These are phyloP conservation scores for Eupithecia dodoneata DNA, from an alignment of 2,888 invertebrate genomes.

Conservation along the genomic window DNA sequence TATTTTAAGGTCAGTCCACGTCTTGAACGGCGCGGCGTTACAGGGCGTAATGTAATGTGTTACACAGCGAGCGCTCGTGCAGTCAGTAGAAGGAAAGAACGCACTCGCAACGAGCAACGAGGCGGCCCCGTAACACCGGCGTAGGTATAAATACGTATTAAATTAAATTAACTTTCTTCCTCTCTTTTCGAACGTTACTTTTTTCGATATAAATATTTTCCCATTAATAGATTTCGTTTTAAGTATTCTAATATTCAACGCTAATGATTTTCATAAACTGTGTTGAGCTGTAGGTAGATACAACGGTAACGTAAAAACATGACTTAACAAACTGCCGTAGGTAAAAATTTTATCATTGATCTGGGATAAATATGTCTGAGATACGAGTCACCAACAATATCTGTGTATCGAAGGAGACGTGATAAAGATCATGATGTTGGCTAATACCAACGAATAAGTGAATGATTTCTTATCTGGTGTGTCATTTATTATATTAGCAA, in stretches of 20 bases:
- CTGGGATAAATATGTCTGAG: conserved; percentile 42
- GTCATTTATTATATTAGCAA: background rate
- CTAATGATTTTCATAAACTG: background rate
- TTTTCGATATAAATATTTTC: background rate
- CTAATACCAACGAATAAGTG: conserved; percentile 1
- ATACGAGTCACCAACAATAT: conserved; percentile 29
- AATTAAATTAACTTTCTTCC: no score
- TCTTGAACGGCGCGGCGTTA: no score
- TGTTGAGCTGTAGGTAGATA: background rate
- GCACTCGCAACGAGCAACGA: no score
- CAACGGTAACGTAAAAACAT: background rate
- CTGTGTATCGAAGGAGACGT: background rate
- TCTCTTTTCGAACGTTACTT: background rate
- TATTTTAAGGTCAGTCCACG: no score
- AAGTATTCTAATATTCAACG: no score
- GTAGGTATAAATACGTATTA: no score
- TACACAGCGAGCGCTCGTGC: no score
- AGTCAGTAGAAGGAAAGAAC: no score
- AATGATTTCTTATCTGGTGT: conserved; percentile 25
- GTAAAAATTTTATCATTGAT: conserved; percentile 36
- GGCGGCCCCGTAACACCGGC: no score
- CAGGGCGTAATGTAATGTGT: no score
- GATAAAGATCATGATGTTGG: conserved; percentile 1
- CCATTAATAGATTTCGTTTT: background rate
- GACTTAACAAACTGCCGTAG: background rate